Base-by-base conservation (phyloP, 2,113 vertebrate species). In the Pangasianodon hypophthalmus region DNA sequence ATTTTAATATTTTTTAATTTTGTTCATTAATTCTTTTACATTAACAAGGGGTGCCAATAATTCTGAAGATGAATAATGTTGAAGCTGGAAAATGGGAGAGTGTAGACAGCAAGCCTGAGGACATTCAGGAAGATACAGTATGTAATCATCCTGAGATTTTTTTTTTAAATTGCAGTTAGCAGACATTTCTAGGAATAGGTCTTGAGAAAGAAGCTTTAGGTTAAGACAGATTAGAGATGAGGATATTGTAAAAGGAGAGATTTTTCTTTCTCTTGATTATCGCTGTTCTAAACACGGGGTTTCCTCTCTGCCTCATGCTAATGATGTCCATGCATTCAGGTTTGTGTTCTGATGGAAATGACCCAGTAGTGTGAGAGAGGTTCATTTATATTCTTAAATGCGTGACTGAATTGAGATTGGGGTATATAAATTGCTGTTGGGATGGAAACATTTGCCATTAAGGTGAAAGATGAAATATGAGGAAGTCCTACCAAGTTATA, bases 271-370 rank as follows among this genome's bases (percentile, higher is more conserved):
- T 90, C 14, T 1, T 37, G 85, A 92, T 93, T 94, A 93, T 94
- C 94, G 94, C 89, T 87, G 90, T 92, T 91, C 89, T 46, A 80
- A 71, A 52, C 71, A 88, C 94, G 87, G 52, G 85, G 89, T 85
- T 92, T 85, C 90, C 89, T 87, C 87, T 85, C 90, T 52, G 60
- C 85, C 1, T 91, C 9, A 37, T 89, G 81, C 93, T 93, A 91
- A 93, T 91, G 88, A 95, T 94, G 91, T 93, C 90, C 52, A 82
- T 82, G 80, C 16, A 56, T 54, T 56, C 3, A 4, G n/a, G 48
- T 81, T 32, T 54, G 29, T 32, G 13, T n/a, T 82, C 2, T 2
- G 18, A 19, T 56, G 50, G 16, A 50, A 37, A 67, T 50, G 18
- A 48, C 56, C 46, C 56, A 64, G 56, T 9, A 82, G 37, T 37